A percentile compares a stretch with the other conserved stretches of the same genome.
These are phyloP conservation scores for Petaurus breviceps DNA, from an alignment of 2,113 vertebrate genomes.

Conservation along the genomic window DNA sequence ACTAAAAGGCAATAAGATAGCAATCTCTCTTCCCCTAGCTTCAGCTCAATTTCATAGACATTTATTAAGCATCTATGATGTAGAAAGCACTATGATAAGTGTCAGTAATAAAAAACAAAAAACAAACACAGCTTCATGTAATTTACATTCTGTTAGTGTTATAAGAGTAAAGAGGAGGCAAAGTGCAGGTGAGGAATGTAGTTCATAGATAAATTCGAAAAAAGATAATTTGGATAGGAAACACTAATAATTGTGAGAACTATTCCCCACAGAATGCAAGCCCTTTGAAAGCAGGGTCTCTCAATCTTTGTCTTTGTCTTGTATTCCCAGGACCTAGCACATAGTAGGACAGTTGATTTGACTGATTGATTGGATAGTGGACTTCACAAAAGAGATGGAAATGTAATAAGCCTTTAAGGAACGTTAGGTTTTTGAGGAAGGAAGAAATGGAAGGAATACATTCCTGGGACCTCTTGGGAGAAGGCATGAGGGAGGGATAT, in stretches of 20 bases:
- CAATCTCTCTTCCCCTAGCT: background rate
- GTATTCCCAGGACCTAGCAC: background rate
- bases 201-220: background rate
- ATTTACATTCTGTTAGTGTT: background rate
- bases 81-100: background rate
- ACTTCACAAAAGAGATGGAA: background rate
- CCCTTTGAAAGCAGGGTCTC: background rate
- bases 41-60: background rate
- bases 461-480: background rate
- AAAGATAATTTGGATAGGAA: background rate
- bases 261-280: background rate
- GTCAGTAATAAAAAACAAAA: background rate
- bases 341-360: background rate
- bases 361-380: background rate
- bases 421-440: background rate
- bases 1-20: background rate
- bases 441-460: background rate
- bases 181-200: background rate
- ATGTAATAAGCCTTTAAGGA: background rate
- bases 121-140: background rate
- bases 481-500: background rate
- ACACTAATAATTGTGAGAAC: background rate
- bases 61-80: background rate
- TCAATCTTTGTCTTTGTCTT: background rate
- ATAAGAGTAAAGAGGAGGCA: background rate